These are phyloP conservation scores for Oscheius myriophilus DNA, from an alignment of 2,888 invertebrate genomes.

Conservation along the genomic window DNA sequence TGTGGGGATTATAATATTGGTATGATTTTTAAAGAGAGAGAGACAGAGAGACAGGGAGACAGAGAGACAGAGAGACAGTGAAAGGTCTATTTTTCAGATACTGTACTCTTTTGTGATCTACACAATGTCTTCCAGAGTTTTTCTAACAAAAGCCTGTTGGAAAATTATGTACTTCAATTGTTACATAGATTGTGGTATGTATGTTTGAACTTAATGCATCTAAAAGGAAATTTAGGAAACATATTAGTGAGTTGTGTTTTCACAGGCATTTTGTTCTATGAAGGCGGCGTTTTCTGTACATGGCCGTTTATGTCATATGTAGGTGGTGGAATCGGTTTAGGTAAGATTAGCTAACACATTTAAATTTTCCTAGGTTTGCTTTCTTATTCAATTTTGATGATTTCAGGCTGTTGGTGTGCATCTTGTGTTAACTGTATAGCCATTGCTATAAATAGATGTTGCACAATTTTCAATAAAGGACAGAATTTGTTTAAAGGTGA, in stretches of 20 bases:
- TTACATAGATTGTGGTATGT: constrained; percentile 24
- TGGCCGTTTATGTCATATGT: constrained; percentile 17
- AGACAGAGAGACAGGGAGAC: too few relatives aligned
- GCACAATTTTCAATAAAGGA: constrained; percentile 19
- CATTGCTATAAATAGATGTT: constrained; percentile 20
- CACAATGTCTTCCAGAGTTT: constrained; percentile 21
- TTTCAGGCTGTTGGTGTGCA: constrained; percentile 23
- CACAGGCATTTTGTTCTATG: constrained; percentile 21
- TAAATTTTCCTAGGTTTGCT: not conserved
- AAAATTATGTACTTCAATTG: constrained; percentile 29
- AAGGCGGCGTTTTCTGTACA: constrained; percentile 19
- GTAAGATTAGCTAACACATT: not conserved
- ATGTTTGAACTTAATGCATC: not conserved
- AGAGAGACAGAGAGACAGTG: too few relatives aligned
- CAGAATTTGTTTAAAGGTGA: constrained; percentile 10
- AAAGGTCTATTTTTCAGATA: not conserved
- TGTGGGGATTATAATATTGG: constrained; percentile 15
- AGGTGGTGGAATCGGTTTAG: constrained; percentile 18
- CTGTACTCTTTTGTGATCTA: constrained; percentile 22
- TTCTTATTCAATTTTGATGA: not conserved
- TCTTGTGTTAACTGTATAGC: constrained; percentile 24
- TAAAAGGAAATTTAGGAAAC: not conserved
- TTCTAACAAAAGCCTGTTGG: constrained; percentile 23
- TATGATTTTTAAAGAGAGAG: not conserved
- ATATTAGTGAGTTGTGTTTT: constrained; percentile 20